Base-by-base conservation (phyloP, 2,888 invertebrate genomes). In the Escarpia spicata region DNA sequence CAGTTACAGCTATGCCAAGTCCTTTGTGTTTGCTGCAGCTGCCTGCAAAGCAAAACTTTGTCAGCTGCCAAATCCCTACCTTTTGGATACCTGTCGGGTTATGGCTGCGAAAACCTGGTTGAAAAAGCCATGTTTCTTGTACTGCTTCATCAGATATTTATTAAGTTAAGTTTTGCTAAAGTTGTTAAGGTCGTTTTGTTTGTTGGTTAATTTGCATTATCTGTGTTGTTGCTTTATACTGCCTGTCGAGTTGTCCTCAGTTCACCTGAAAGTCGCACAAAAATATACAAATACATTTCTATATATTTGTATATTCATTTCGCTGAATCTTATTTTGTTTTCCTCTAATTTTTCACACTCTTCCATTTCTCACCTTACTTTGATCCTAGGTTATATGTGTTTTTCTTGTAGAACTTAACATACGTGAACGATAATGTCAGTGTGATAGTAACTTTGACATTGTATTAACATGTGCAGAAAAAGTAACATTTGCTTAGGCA, bases 241-340 rank as follows among this genome's bases (percentile, higher is more conserved):
- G 75, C 75, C 75, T 75, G 75, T 75, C 75, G 15, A n/a, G 75
- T 75, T 75, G 19, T n/a, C 75, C 75, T 75, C 75, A 75, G 75
- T 75, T 75, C 75, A 75, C n/a, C 75, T 75, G n/a, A 75, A 75
- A 75, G 75, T 75, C n/a, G 75, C 75, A 75, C 75, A 75, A 75
- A 75, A 75, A 75, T 75, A 75, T 75, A 75, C 75, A 75, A 75
- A 75, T 75, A 75, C 75, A 75, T 75, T 75, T 75, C 75, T 75
- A 75, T 75, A 75, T 75, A 75, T 75, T 75, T 75, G 75, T 75
- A 75, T 75, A 75, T 75, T 75, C 75, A 26, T 75, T 75, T 75
- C 75, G 19, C 75, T n/a, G n/a, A 75, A 75, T 75, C 75, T 75
- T 75, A 75, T 75, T 75, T 75, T n/a, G 75, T 75, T 75, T 75